Conservation (phyloP, 2,888 invertebrate species). For the Synergus gifuensis region DNA sequence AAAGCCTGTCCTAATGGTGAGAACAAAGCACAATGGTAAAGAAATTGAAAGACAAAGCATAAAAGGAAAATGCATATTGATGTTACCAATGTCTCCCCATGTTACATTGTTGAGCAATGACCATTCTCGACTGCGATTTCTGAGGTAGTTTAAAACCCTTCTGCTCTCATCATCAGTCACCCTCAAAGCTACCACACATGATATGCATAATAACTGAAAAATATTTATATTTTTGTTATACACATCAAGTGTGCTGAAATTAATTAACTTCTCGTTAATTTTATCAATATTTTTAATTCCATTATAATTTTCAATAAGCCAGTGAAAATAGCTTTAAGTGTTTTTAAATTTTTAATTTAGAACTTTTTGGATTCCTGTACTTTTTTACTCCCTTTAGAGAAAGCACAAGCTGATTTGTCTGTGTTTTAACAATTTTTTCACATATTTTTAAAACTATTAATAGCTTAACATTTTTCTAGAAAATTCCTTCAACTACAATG, state of each 20-base stretch:
- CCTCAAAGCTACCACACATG: slow-evolving; percentile 84
- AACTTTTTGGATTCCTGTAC: no score
- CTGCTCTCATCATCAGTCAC: slow-evolving; percentile 87
- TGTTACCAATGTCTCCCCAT: slow-evolving; percentile 83
- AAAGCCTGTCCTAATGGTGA: slow-evolving; percentile 72
- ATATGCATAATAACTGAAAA: slow-evolving; percentile 83
- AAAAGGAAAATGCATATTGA: slow-evolving; percentile 16
- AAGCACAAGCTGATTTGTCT: no score
- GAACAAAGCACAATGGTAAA: slow-evolving; percentile 50
- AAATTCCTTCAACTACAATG: neutral
- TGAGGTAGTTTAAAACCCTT: slow-evolving; percentile 83
- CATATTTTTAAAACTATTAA: no score
- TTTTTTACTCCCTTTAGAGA: no score
- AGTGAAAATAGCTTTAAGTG: no score
- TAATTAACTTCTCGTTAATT: neutral
- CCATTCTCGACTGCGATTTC: slow-evolving; percentile 88
- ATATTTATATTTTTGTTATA: neutral
- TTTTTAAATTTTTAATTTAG: no score
- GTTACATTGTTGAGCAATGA: slow-evolving; percentile 86
- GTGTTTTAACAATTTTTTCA: no score
- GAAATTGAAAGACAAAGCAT: slow-evolving; percentile 32
- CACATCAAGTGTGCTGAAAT: neutral
- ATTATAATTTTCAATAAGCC: no score
- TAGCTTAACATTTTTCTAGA: no score
- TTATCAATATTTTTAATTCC: neutral